Evolutionary conservation across 2,797 vertebrate genomes (phyloP).

Genomic region (Choloepus didactylus): DNA sequence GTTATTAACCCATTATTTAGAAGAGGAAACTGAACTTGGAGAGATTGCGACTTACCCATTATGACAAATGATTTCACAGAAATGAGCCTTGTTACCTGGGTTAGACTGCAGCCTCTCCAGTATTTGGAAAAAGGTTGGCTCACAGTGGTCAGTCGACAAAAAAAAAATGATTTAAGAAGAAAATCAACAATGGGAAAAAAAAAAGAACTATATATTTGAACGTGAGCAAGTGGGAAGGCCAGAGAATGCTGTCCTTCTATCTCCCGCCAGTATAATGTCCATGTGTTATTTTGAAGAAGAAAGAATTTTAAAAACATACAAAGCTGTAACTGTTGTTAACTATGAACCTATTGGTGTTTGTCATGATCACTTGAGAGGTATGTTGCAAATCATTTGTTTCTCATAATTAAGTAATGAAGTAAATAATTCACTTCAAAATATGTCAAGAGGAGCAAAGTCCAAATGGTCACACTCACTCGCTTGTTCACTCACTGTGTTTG

Average conservation of each 20-base stretch:
- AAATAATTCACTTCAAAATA: slow-evolving; percentile 24
- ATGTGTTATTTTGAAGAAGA: background rate
- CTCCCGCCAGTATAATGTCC: background rate
- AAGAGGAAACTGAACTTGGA: background rate
- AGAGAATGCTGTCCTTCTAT: background rate
- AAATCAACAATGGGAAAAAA: slow-evolving; percentile 37
- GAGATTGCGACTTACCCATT: slow-evolving; percentile 29
- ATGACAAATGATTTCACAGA: background rate
- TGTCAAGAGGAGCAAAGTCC: slow-evolving; percentile 16
- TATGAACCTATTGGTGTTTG: background rate
- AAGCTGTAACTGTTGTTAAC: background rate
- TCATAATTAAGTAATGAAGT: slow-evolving; percentile 21
- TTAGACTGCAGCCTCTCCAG: background rate
- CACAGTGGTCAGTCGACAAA: background rate
- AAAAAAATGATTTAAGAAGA: slow-evolving; percentile 53
- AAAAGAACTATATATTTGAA: background rate
- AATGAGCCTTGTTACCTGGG: background rate
- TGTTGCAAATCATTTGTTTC: slow-evolving; percentile 19
- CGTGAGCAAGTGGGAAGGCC: background rate
- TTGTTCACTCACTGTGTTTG: background rate
- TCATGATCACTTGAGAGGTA: background rate
- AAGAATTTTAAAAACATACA: background rate
- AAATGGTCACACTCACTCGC: background rate
- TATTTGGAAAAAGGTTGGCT: slow-evolving; percentile 30
- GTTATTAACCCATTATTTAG: background rate